Conservation (phyloP, 1,140 invertebrate genomes). For the Drosophila bifasciata region DNA sequence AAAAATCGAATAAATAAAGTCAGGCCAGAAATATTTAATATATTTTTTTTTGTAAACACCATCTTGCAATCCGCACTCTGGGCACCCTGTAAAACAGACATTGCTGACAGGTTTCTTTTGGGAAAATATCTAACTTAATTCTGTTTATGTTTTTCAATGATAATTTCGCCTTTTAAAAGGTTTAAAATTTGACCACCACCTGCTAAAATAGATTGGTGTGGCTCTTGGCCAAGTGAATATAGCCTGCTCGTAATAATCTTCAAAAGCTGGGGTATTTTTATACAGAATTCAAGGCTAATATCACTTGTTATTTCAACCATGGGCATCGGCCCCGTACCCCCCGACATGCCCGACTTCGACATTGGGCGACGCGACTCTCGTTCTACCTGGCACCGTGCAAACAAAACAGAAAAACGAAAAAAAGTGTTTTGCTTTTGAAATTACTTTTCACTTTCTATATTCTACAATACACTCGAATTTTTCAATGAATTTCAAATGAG, state of each 20-base stretch:
- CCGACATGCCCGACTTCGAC: background rate
- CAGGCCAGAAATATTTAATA: background rate
- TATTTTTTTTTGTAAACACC: too few species aligned
- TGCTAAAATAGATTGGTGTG: too few species aligned
- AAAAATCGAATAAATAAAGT: conserved; percentile 64
- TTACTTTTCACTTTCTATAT: conserved; percentile 58
- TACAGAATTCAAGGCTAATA: conserved; percentile 68
- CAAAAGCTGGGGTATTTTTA: conserved; percentile 21
- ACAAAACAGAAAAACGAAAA: background rate
- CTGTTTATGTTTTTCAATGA: too few species aligned
- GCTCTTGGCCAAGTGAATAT: conserved; percentile 10
- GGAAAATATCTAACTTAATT: too few species aligned
- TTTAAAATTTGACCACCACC: too few species aligned
- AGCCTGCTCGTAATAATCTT: conserved; percentile 36
- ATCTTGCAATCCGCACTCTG: too few species aligned
- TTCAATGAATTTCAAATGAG: conserved; percentile 24
- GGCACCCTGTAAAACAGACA: too few species aligned
- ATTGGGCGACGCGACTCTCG: background rate
- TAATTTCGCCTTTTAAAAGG: too few species aligned
- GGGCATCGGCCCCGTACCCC: conserved; percentile 66
- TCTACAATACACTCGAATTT: conserved; percentile 11
- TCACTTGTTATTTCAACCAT: conserved; percentile 69
- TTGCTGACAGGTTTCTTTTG: too few species aligned
- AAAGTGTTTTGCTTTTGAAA: conserved; percentile 51
- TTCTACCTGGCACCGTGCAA: background rate